These are phyloP conservation scores for Drosophila willistoni DNA, from an alignment of 1,140 invertebrate species.

Conservation along the genomic window DNA sequence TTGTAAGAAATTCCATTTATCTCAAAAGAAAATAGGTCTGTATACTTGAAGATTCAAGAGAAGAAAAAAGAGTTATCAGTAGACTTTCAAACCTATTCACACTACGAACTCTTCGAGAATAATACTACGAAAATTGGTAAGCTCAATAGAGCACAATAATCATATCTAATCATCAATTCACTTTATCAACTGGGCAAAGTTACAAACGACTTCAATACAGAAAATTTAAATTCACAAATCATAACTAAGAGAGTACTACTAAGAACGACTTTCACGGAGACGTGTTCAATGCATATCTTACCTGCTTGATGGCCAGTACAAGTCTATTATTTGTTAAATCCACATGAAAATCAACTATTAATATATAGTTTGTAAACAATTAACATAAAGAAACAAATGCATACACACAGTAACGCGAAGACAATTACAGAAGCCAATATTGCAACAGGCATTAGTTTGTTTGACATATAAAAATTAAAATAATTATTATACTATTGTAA, in stretches of 20 bases:
- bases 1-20: no score
- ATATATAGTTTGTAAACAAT: background rate
- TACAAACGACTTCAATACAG: background rate
- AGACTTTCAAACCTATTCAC: no score
- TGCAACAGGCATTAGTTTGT: slow-evolving; percentile 24
- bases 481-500: slow-evolving; percentile 4
- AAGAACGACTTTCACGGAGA: slow-evolving; percentile 7
- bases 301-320: slow-evolving; percentile 28
- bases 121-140: no score
- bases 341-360: background rate
- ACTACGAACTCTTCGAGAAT: no score
- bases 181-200: no score
- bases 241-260: slow-evolving; percentile 21
- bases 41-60: no score
- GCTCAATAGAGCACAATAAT: no score
- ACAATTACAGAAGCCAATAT: slow-evolving; percentile 39
- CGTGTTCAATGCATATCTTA: slow-evolving; percentile 36
- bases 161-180: no score
- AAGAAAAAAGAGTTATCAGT: no score
- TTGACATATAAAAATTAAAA: slow-evolving; percentile 28
- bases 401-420: slow-evolving; percentile 32
- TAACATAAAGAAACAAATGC: slow-evolving; percentile 17
- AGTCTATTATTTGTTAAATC: background rate
- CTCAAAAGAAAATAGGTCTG: no score
- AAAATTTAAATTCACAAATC: background rate